phyloP scores from a whole-genome alignment of 2,888 invertebrate genomes.

The Timema cristinae region DNA sequence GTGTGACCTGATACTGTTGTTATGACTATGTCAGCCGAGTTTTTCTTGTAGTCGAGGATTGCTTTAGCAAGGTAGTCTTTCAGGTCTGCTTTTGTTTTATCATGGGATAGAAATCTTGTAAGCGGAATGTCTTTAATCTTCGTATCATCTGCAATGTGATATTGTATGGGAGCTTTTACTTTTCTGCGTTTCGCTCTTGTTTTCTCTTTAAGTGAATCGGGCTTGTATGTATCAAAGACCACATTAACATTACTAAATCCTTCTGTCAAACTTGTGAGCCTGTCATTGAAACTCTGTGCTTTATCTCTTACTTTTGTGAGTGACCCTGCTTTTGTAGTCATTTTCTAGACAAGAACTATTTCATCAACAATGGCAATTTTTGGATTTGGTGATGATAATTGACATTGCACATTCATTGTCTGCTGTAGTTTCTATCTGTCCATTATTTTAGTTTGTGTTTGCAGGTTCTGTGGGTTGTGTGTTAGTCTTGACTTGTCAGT shows the following conservation, averaged over 20 bases:
- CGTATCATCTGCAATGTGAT: no score
- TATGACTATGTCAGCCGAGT: not conserved
- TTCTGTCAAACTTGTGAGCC: not conserved
- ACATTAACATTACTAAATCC: not conserved
- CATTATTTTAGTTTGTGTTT: not conserved
- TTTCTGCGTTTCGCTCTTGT: not conserved
- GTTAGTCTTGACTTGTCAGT: no score
- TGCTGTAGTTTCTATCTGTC: not conserved
- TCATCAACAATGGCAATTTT: not conserved
- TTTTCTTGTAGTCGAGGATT: no score
- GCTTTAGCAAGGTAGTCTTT: not conserved
- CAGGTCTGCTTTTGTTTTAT: no score
- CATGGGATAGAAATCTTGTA: no score
- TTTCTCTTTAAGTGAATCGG: not conserved
- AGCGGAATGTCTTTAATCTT: no score
- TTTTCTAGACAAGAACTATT: no score
- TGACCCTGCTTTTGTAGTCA: not conserved
- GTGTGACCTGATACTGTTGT: not conserved
- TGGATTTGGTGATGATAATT: not conserved
- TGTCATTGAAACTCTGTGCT: no score
- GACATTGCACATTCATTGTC: not conserved
- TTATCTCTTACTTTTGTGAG: not conserved
- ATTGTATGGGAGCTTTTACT: not conserved
- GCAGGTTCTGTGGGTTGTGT: constrained; percentile 1
- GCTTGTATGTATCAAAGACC: not conserved